These are phyloP conservation scores for Globicephala melas DNA, from an alignment of 2,113 vertebrate species.

Conservation along the genomic window DNA sequence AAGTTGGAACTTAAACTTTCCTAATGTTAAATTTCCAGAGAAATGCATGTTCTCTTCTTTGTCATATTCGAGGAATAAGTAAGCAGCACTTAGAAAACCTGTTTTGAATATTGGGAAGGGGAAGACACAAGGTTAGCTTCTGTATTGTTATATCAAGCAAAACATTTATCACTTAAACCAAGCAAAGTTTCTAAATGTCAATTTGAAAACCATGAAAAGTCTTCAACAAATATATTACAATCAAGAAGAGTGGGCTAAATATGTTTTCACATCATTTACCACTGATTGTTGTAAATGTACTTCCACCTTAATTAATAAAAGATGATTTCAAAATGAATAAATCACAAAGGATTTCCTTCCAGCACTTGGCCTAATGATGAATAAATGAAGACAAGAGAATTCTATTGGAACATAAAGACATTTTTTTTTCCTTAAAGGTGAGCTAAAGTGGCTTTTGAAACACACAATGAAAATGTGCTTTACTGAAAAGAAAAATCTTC, in stretches of 20 bases:
- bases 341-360: conserved; percentile 59
- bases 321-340: conserved; percentile 61
- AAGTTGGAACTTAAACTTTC: neutral
- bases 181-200: conserved; percentile 43
- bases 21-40: neutral
- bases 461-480: conserved; percentile 31
- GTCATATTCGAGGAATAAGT: neutral
- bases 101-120: neutral
- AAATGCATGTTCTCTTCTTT: neutral
- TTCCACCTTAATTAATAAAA: conserved; percentile 73
- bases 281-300: conserved; percentile 65
- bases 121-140: neutral
- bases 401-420: conserved; percentile 39
- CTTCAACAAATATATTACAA: conserved; percentile 59
- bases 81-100: neutral
- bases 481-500: conserved; percentile 32
- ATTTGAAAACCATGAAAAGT: conserved; percentile 51
- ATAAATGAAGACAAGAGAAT: conserved; percentile 54
- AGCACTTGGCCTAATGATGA: conserved; percentile 61
- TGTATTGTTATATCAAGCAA: neutral
- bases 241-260: conserved; percentile 65
- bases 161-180: neutral
- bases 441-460: conserved; percentile 44
- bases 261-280: conserved; percentile 68
- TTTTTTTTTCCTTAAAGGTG: conserved; percentile 49